phyloP scores from a whole-genome alignment of 2,888 invertebrate genomes.

The Cepaea hortensis region DNA sequence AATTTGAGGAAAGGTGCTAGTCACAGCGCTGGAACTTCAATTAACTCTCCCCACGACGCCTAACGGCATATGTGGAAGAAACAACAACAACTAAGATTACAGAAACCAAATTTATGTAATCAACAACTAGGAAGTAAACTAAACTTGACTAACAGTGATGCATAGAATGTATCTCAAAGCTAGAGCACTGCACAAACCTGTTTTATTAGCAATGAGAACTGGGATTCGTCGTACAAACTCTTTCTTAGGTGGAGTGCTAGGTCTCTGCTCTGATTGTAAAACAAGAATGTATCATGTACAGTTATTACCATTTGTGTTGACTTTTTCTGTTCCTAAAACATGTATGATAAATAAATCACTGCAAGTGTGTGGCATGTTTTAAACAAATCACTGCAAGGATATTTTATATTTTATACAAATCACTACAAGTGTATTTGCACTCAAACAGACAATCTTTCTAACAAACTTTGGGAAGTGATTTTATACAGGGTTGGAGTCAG shows the following conservation, averaged over 20 bases:
- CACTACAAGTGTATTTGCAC: no score
- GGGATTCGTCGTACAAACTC: slow-evolving; percentile 49
- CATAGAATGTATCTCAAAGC: slow-evolving; percentile 11
- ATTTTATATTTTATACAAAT: no score
- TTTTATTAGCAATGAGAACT: slow-evolving; percentile 48
- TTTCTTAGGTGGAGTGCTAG: slow-evolving; percentile 52
- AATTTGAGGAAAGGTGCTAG: no score
- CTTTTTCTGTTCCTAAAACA: neutral
- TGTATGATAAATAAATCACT: no score
- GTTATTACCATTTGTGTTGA: neutral
- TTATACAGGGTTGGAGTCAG: no score
- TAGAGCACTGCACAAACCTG: slow-evolving; percentile 37
- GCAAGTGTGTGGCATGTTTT: no score
- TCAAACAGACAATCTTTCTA: no score
- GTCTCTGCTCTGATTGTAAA: slow-evolving; percentile 45
- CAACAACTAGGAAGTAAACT: neutral
- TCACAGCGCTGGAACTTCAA: no score
- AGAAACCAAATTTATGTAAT: neutral
- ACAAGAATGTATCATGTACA: neutral
- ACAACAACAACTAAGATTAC: neutral
- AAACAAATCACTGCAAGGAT: no score
- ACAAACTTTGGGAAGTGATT: no score
- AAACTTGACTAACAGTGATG: neutral
- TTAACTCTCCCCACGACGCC: no score
- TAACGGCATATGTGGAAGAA: neutral